These are phyloP conservation scores for Patagioenas fasciata DNA, from an alignment of 2,113 vertebrate species.

Conservation along the genomic window DNA sequence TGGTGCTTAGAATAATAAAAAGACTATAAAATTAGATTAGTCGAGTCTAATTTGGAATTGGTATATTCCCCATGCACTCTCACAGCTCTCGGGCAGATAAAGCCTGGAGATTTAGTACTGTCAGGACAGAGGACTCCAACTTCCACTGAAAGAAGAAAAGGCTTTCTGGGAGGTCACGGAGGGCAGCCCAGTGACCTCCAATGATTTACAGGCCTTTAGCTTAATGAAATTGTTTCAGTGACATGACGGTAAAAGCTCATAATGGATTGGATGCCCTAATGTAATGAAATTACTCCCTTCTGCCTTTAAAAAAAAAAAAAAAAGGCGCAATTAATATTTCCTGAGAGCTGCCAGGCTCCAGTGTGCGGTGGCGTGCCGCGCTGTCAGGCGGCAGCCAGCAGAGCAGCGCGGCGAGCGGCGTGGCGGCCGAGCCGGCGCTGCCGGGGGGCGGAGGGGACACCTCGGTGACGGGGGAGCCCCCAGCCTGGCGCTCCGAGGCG, in stretches of 20 bases:
- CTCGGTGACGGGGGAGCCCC: conserved; percentile 59
- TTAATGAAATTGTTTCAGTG: conserved; percentile 99
- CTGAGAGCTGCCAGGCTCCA: conserved; percentile 91
- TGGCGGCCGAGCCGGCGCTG: conserved; percentile 82
- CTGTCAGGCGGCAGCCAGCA: conserved; percentile 77
- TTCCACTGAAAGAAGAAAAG: conserved; percentile 89
- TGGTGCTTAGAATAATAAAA: conserved; percentile 94
- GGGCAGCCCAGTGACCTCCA: conserved; percentile 88
- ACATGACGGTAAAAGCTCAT: conserved; percentile 99
- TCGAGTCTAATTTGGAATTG: conserved; percentile 84
- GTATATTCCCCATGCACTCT: conserved; percentile 80
- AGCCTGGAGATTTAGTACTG: conserved; percentile 82
- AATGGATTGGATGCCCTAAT: conserved; percentile 99
- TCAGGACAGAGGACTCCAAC: conserved; percentile 84
- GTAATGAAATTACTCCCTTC: conserved; percentile 99
- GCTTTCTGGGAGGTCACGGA: conserved; percentile 83
- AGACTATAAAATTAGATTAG: conserved; percentile 93
- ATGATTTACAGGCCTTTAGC: conserved; percentile 99
- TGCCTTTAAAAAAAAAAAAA: conserved; percentile 78
- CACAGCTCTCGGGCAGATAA: conserved; percentile 81
- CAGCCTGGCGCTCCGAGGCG: conserved; percentile 45
- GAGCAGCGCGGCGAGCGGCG: conserved; percentile 71
- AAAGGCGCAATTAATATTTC: conserved; percentile 98
- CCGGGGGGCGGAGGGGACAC: conserved; percentile 79
- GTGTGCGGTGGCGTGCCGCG: conserved; percentile 75